These are phyloP conservation scores for Dallia pectoralis DNA, from an alignment of 2,797 vertebrate genomes.

Conservation along the genomic window DNA sequence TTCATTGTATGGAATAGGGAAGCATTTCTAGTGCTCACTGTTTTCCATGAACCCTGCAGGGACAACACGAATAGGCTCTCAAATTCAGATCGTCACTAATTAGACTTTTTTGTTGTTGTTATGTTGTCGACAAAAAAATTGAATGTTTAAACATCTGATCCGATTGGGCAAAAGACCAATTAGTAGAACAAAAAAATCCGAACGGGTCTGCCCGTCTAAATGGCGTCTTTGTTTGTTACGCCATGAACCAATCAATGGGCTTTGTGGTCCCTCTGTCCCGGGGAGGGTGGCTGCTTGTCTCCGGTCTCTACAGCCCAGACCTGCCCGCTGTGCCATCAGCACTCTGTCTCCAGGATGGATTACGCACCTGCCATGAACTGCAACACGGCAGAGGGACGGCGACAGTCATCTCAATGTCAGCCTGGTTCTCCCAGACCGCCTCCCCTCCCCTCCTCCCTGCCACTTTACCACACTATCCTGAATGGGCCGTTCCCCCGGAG, in stretches of 20 bases:
- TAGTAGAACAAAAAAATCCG: too few relatives aligned
- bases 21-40: too few relatives aligned
- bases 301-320: background rate
- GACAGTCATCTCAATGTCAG: background rate
- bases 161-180: too few relatives aligned
- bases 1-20: background rate
- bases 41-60: too few relatives aligned
- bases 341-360: conserved; percentile 32
- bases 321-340: background rate
- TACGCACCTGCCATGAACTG: conserved; percentile 9
- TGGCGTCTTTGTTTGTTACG: background rate
- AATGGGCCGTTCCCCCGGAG: conserved; percentile 35
- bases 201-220: too few relatives aligned
- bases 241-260: background rate
- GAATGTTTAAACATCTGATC: too few relatives aligned
- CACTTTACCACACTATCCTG: conserved; percentile 53
- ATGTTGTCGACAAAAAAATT: too few relatives aligned
- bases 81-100: too few relatives aligned
- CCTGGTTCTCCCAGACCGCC: background rate
- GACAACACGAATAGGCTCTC: background rate
- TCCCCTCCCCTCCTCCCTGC: conserved; percentile 16
- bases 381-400: background rate
- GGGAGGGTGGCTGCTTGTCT: background rate
- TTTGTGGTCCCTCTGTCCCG: background rate
- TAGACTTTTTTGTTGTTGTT: too few relatives aligned